A percentile compares a stretch with the other conserved stretches of the same genome.
These are phyloP conservation scores for Nephrocerus scutellatus DNA, from an alignment of 2,888 invertebrate genomes.

Conservation along the genomic window DNA sequence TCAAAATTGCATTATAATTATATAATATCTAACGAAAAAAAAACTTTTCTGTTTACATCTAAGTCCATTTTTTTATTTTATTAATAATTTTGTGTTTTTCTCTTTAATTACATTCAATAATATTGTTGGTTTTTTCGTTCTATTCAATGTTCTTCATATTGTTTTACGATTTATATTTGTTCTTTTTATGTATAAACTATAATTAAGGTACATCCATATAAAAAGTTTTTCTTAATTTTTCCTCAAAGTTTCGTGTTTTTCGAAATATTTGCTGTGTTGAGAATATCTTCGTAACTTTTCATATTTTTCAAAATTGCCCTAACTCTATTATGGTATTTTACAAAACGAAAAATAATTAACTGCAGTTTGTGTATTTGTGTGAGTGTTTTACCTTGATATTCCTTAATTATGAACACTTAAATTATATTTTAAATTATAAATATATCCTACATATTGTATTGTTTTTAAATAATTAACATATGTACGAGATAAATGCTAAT, in stretches of 20 bases:
- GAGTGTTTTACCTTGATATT: neutral
- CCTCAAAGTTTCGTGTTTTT: neutral
- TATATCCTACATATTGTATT: conserved; percentile 13
- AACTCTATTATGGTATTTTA: conserved; percentile 3
- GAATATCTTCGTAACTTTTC: conserved; percentile 16
- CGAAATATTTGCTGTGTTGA: conserved; percentile 8
- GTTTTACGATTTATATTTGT: conserved; percentile 14
- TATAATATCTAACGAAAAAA: neutral
- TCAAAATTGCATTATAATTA: neutral
- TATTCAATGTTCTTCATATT: conserved; percentile 10
- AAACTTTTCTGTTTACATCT: conserved; percentile 19
- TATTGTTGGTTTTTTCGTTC: conserved; percentile 6
- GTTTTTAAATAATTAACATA: conserved; percentile 12
- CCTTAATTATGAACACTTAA: neutral
- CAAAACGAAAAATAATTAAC: conserved; percentile 7
- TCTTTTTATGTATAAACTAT: conserved; percentile 20
- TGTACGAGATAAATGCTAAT: too few relatives aligned
- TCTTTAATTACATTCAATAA: conserved; percentile 9
- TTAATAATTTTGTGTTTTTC: conserved; percentile 21
- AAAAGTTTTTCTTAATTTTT: conserved; percentile 17
- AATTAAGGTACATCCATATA: conserved; percentile 27
- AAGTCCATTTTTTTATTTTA: conserved; percentile 20
- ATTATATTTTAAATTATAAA: conserved; percentile 7
- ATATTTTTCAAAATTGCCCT: conserved; percentile 4
- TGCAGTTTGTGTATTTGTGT: conserved; percentile 1